A percentile compares a stretch with the other conserved stretches of the same genome.
phyloP scores from a whole-genome alignment of 1,140 invertebrate species.

The Heliconius hermathena region DNA sequence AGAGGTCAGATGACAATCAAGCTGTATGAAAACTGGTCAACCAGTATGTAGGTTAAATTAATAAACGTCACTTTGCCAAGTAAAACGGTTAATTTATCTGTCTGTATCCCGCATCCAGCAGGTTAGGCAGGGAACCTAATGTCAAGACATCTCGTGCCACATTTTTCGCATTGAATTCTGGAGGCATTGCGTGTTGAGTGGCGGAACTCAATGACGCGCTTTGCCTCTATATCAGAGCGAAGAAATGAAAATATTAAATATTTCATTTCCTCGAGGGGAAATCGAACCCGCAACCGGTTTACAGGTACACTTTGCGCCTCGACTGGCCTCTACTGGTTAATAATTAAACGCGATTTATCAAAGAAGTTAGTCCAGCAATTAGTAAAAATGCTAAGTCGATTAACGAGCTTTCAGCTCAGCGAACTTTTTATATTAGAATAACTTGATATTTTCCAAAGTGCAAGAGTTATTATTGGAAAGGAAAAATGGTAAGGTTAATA shows the following conservation, averaged over 20 bases:
- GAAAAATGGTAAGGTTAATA: not conserved
- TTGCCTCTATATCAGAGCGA: too few species aligned
- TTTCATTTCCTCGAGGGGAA: too few species aligned
- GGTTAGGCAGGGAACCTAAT: too few species aligned
- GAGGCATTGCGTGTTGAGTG: too few species aligned
- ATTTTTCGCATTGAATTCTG: too few species aligned
- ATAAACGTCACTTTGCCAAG: not conserved
- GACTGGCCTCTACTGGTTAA: not conserved
- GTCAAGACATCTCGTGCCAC: too few species aligned
- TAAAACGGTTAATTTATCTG: not conserved
- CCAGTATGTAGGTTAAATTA: not conserved
- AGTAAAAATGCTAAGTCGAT: slow-evolving; percentile 9
- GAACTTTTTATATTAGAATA: slow-evolving; percentile 1
- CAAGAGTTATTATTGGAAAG: not conserved
- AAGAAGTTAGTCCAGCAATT: slow-evolving; percentile 9
- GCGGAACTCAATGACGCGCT: too few species aligned
- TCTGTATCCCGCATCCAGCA: too few species aligned
- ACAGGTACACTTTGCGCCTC: too few species aligned
- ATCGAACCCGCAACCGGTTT: too few species aligned
- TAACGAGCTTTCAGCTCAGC: not conserved
- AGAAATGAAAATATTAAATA: too few species aligned
- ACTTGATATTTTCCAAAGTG: not conserved
- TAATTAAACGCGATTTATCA: slow-evolving; percentile 9
- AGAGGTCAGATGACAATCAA: slow-evolving; percentile 9
- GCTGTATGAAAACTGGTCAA: slow-evolving; percentile 3